These are phyloP conservation scores for Drosophila meridiana DNA, from an alignment of 2,888 invertebrate species.

Conservation along the genomic window DNA sequence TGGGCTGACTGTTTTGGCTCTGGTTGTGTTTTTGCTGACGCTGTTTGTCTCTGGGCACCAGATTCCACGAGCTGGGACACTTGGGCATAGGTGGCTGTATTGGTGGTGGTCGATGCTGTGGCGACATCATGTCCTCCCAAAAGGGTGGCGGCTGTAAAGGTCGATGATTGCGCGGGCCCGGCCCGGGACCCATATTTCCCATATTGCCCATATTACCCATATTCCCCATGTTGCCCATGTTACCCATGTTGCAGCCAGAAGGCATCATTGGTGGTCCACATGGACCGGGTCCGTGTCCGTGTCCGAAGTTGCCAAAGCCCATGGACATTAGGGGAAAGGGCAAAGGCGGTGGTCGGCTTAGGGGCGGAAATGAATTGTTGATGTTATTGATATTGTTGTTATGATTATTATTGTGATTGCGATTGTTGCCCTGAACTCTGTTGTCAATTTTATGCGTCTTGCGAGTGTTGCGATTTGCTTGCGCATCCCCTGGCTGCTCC, in stretches of 20 bases:
- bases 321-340: slow-evolving; percentile 58
- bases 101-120: slow-evolving; percentile 59
- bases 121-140: slow-evolving; percentile 75
- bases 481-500: slow-evolving; percentile 19
- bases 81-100: slow-evolving; percentile 74
- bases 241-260: slow-evolving; percentile 28
- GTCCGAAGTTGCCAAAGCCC: slow-evolving; percentile 59
- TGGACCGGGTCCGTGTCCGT: slow-evolving; percentile 49
- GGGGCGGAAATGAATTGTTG: slow-evolving; percentile 38
- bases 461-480: slow-evolving; percentile 25
- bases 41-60: slow-evolving; percentile 62
- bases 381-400: slow-evolving; percentile 34
- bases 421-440: slow-evolving; percentile 19
- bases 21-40: slow-evolving; percentile 21
- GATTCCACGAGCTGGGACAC: slow-evolving; percentile 68
- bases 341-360: slow-evolving; percentile 62
- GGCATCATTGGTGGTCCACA: slow-evolving; percentile 44
- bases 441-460: slow-evolving; percentile 32
- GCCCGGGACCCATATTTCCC: slow-evolving; percentile 25
- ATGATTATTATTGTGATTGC: slow-evolving; percentile 38
- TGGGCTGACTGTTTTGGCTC: slow-evolving; percentile 21
- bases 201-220: slow-evolving; percentile 32
- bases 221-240: not conserved
- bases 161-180: slow-evolving; percentile 34
- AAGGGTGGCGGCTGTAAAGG: slow-evolving; percentile 71